Evolutionary conservation across 2,113 vertebrate species (phyloP).

Genomic region (Epinephelus lanceolatus): DNA sequence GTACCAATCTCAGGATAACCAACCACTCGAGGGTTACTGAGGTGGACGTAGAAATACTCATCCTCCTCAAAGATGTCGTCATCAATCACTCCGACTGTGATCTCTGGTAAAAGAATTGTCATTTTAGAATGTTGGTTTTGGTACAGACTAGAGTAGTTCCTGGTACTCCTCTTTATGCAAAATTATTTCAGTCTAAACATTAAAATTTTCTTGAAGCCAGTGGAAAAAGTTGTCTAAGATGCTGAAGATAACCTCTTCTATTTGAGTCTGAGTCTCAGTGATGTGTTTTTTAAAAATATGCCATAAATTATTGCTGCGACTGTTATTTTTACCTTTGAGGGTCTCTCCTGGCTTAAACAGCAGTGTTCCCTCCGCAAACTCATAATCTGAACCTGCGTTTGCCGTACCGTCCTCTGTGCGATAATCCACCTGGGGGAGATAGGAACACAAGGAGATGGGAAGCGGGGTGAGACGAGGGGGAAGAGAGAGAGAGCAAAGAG

Average conservation of each 20-base stretch:
- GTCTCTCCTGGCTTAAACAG: conserved; percentile 80
- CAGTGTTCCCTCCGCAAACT: conserved; percentile 81
- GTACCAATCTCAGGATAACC: conserved; percentile 72
- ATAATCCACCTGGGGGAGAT: conserved; percentile 77
- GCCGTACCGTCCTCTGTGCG: conserved; percentile 81
- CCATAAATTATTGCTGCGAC: conserved; percentile 18
- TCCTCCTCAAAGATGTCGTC: conserved; percentile 83
- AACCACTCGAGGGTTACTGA: conserved; percentile 78
- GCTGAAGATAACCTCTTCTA: not conserved
- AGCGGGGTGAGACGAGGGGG: not conserved
- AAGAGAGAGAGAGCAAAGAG: not conserved
- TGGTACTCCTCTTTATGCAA: not conserved
- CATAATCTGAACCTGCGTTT: conserved; percentile 81
- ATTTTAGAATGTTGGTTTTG: not conserved
- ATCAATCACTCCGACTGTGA: conserved; percentile 80
- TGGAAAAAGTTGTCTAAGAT: not conserved
- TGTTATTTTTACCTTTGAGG: conserved; percentile 73
- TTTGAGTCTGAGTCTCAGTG: conserved; percentile 32
- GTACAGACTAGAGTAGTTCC: not conserved
- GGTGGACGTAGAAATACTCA: conserved; percentile 82
- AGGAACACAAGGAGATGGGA: conserved; percentile 8
- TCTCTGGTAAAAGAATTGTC: conserved; percentile 59
- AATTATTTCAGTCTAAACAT: not conserved
- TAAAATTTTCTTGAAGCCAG: not conserved
- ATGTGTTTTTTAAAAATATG: conserved; percentile 38